A percentile compares a stretch with the other conserved stretches of the same genome.
phyloP scores from a whole-genome alignment of 2,113 vertebrate genomes.

The Anarrhichthys ocellatus region DNA sequence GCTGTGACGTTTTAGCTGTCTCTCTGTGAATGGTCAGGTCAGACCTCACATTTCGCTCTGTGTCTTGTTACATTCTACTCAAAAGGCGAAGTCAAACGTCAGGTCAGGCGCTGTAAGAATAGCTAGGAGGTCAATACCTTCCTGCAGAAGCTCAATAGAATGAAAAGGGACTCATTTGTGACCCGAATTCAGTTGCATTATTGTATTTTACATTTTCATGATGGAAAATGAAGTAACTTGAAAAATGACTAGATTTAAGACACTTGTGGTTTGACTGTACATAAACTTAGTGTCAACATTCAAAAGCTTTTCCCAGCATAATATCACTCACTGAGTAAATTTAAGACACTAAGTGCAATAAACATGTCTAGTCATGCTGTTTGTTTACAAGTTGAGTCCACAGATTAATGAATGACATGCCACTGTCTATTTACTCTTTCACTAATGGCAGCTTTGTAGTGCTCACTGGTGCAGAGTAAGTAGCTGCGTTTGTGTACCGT shows the following conservation, averaged over 20 bases:
- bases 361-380: slow-evolving; percentile 8
- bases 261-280: not conserved
- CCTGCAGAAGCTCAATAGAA: not conserved
- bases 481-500: not conserved
- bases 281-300: slow-evolving; percentile 4
- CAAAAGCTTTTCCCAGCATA: not conserved
- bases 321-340: not conserved
- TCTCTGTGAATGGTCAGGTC: slow-evolving; percentile 19
- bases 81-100: slow-evolving; percentile 50
- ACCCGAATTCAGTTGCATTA: not conserved
- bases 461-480: not conserved
- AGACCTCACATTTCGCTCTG: slow-evolving; percentile 56
- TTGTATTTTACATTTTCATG: not conserved
- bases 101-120: slow-evolving; percentile 45
- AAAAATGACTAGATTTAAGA: not conserved
- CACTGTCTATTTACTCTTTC: not conserved
- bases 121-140: slow-evolving; percentile 31
- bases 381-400: slow-evolving; percentile 3
- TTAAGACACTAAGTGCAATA: slow-evolving; percentile 15
- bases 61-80: slow-evolving; percentile 63
- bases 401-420: not conserved
- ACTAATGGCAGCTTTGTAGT: not conserved
- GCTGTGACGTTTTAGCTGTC: slow-evolving; percentile 60
- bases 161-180: not conserved
- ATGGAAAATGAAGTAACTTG: not conserved